These are phyloP conservation scores for Dinothrombium tinctorium DNA, from an alignment of 1,140 invertebrate genomes.

Conservation along the genomic window DNA sequence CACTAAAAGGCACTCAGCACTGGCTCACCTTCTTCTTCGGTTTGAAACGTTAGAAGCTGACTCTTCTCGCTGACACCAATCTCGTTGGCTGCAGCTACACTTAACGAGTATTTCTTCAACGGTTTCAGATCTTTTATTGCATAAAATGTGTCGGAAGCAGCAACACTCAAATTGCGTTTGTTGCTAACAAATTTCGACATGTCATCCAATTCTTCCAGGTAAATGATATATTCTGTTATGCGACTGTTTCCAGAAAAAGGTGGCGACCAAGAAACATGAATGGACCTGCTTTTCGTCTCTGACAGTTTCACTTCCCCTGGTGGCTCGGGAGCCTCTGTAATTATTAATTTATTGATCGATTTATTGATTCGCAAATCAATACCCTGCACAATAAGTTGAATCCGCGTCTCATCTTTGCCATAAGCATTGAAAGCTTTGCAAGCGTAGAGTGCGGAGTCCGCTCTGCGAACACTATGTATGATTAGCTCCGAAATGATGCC, in stretches of 20 bases:
- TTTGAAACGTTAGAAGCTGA: conserved; percentile 56
- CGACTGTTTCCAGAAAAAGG: conserved; percentile 23
- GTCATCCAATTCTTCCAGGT: neutral
- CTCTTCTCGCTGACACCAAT: conserved; percentile 79
- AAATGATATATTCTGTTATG: conserved; percentile 17
- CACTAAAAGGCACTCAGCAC: too few relatives aligned
- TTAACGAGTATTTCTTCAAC: conserved; percentile 79
- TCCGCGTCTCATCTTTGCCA: conserved; percentile 20
- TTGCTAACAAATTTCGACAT: neutral
- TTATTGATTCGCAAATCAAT: too few relatives aligned
- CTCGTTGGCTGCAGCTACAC: conserved; percentile 85
- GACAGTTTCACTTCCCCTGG: conserved; percentile 18
- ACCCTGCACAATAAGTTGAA: conserved; percentile 25
- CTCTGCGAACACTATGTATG: conserved; percentile 18
- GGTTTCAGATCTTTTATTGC: conserved; percentile 55
- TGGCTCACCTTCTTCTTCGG: conserved; percentile 45
- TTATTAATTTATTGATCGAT: neutral
- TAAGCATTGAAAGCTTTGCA: conserved; percentile 22
- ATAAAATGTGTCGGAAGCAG: conserved; percentile 46
- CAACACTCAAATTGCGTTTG: conserved; percentile 21
- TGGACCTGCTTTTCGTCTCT: conserved; percentile 17
- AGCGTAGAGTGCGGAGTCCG: conserved; percentile 24
- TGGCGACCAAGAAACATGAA: conserved; percentile 19
- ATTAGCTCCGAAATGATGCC: conserved; percentile 16
- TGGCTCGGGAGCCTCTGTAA: conserved; percentile 26